A percentile compares a stretch with the other conserved stretches of the same genome.
These are phyloP conservation scores for Mesembrinibis cayennensis DNA, from an alignment of 2,113 vertebrate genomes.

Conservation along the genomic window DNA sequence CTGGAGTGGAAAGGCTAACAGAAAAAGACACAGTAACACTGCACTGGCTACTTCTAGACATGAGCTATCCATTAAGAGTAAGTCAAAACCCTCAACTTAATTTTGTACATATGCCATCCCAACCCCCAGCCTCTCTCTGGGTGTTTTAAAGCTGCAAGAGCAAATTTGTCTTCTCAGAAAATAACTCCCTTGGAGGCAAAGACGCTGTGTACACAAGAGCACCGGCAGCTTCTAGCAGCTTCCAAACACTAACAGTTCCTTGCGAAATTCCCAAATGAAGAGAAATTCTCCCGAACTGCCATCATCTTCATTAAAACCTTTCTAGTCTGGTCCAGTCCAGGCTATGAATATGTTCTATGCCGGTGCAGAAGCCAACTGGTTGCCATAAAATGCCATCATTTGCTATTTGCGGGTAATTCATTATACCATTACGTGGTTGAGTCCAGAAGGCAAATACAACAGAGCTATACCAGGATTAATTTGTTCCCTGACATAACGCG, in stretches of 20 bases:
- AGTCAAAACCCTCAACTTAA: conserved; percentile 30
- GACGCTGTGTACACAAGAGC: background rate
- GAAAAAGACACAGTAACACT: conserved; percentile 2
- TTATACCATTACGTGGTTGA: background rate
- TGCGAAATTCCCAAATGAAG: background rate
- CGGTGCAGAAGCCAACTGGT: background rate
- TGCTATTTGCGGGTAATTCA: background rate
- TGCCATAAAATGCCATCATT: background rate
- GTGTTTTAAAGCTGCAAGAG: conserved; percentile 11
- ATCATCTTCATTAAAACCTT: background rate
- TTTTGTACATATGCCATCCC: conserved; percentile 28
- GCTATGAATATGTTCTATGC: background rate
- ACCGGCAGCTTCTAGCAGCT: background rate
- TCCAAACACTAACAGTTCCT: background rate
- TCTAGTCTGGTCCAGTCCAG: background rate
- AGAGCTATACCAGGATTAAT: background rate
- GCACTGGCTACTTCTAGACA: background rate
- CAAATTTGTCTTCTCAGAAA: conserved; percentile 23
- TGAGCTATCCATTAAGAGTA: conserved; percentile 40
- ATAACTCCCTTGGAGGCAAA: background rate
- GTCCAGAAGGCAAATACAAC: background rate
- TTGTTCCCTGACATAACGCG: background rate
- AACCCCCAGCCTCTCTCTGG: background rate
- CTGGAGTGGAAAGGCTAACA: conserved; percentile 40
- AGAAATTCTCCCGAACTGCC: background rate